These are phyloP conservation scores for Bibio marci DNA, from an alignment of 2,888 invertebrate species.

Conservation along the genomic window DNA sequence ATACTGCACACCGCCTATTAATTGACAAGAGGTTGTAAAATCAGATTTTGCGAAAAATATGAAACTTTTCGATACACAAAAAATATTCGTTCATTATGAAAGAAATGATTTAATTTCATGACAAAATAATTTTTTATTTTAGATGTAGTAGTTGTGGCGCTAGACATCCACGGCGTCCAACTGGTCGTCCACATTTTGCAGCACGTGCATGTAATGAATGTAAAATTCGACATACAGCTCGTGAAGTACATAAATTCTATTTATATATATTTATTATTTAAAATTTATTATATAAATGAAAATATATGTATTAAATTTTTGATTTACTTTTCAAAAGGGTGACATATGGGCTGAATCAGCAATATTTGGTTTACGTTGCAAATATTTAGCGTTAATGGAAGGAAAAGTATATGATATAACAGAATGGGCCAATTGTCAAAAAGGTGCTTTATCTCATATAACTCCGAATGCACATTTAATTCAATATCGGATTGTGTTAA, in stretches of 20 bases:
- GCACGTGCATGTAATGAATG: conserved; percentile 82
- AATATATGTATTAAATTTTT: neutral
- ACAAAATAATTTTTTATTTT: neutral
- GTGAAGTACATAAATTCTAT: conserved; percentile 43
- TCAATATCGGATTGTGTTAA: conserved; percentile 37
- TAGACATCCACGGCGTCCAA: conserved; percentile 71
- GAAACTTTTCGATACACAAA: neutral
- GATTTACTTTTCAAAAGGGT: conserved; percentile 36
- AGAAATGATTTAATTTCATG: neutral
- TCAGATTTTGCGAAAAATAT: too few species aligned
- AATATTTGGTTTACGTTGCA: conserved; percentile 77
- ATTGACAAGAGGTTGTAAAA: too few species aligned
- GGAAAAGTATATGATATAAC: conserved; percentile 91
- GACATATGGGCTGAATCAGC: conserved; percentile 93
- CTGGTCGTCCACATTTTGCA: conserved; percentile 77
- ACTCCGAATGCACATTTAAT: conserved; percentile 84
- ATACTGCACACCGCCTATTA: too few species aligned
- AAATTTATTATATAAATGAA: neutral
- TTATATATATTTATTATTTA: neutral
- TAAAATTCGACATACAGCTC: conserved; percentile 76
- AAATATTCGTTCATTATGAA: neutral
- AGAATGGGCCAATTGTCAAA: conserved; percentile 90
- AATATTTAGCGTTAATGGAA: conserved; percentile 94
- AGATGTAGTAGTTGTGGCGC: conserved; percentile 88
- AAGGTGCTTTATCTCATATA: conserved; percentile 42